phyloP scores from a whole-genome alignment of 2,888 invertebrate genomes.

The Heliconius erato region DNA sequence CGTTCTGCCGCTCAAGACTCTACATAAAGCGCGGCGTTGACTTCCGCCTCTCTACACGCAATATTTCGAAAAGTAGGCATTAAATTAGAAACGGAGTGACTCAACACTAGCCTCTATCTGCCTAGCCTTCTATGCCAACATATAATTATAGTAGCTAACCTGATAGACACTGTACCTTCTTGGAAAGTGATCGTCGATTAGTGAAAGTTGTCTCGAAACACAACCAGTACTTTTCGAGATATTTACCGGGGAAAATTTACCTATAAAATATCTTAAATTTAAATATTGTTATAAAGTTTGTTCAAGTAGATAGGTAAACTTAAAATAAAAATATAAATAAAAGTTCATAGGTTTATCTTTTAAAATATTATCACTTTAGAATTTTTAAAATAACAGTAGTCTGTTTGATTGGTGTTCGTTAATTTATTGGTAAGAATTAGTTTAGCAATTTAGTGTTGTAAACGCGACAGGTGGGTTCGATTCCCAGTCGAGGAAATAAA shows the following conservation, averaged over 20 bases:
- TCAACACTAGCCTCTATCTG: neutral
- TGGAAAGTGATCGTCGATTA: conserved; percentile 6
- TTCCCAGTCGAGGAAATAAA: too few species aligned
- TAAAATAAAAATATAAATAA: neutral
- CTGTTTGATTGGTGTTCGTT: too few species aligned
- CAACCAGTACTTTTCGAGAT: neutral
- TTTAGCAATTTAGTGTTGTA: too few species aligned
- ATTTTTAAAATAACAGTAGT: neutral
- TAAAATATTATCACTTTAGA: too few species aligned
- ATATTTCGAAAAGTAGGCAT: neutral
- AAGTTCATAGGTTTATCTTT: too few species aligned
- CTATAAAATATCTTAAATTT: neutral
- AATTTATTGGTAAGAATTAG: neutral
- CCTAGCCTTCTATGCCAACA: neutral
- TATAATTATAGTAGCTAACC: neutral
- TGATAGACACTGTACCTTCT: neutral
- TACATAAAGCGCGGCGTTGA: neutral
- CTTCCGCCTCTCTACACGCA: neutral
- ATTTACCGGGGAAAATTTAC: neutral
- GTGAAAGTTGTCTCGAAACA: conserved; percentile 12
- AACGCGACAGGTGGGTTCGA: too few species aligned
- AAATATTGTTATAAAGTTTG: neutral
- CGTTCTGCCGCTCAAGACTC: neutral
- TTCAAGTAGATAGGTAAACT: neutral
- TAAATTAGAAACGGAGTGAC: neutral